phyloP scores from a whole-genome alignment of 2,113 vertebrate species.

The Gallinago media region DNA sequence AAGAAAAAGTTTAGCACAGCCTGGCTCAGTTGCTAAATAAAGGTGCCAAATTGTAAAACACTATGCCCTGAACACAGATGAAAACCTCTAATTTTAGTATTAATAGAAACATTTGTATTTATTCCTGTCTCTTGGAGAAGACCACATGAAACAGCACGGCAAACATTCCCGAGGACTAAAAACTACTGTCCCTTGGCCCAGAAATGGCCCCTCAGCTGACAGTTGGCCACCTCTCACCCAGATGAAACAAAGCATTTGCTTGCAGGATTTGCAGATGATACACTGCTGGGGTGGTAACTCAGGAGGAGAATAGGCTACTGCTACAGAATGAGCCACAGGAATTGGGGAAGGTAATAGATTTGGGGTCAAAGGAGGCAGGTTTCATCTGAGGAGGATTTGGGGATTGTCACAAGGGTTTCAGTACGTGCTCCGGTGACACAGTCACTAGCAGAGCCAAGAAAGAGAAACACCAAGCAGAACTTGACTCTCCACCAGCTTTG shows the following conservation, averaged over 20 bases:
- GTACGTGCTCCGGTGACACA: neutral
- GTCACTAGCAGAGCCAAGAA: neutral
- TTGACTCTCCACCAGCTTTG: neutral
- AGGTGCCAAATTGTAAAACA: neutral
- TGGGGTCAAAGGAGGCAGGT: neutral
- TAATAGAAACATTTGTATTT: neutral
- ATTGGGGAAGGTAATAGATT: neutral
- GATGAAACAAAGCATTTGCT: neutral
- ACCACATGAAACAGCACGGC: neutral
- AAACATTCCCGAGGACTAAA: neutral
- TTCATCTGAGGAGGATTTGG: neutral
- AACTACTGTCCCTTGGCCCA: neutral
- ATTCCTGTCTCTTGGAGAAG: neutral
- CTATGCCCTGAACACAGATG: neutral
- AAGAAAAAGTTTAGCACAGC: neutral
- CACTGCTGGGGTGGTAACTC: neutral
- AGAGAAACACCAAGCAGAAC: neutral
- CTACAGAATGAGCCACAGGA: neutral
- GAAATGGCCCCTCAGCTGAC: constrained; percentile 14
- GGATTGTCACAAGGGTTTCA: neutral
- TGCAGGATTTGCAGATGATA: neutral
- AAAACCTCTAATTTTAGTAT: neutral
- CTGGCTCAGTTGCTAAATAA: neutral
- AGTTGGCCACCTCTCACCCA: constrained; percentile 14
- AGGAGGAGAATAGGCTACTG: neutral